A percentile compares a stretch with the other conserved stretches of the same genome.
phyloP scores from a whole-genome alignment of 53 echinoderm and acorn worm genomes.

The Antedon mediterranea region DNA sequence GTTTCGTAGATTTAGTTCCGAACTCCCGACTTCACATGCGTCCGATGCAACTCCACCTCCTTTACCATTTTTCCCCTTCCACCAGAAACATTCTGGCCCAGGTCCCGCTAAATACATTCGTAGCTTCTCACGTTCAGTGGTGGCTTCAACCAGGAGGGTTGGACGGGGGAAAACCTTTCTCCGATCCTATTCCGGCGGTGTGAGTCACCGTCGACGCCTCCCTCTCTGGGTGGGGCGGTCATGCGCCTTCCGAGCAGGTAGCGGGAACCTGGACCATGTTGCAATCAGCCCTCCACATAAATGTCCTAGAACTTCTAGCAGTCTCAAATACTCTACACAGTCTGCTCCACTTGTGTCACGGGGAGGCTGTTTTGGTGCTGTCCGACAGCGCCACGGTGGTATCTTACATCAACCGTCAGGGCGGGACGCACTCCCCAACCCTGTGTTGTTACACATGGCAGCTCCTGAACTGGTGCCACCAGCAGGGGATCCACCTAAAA shows the following conservation, averaged over 20 bases:
- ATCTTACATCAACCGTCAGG: slow-evolving; percentile 10
- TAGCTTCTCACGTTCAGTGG: no score
- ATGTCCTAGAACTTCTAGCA: slow-evolving; percentile 18
- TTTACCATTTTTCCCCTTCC: no score
- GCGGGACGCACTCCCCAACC: slow-evolving; percentile 1
- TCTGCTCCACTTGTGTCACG: background rate
- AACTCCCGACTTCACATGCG: no score
- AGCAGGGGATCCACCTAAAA: background rate
- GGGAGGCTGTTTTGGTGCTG: background rate
- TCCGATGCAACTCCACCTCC: no score
- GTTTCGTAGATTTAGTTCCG: no score
- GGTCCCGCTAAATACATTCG: no score
- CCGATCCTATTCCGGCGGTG: no score
- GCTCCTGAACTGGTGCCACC: background rate
- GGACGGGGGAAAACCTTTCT: no score
- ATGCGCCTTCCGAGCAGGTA: background rate
- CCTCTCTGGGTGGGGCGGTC: slow-evolving; percentile 14
- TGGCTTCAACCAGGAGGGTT: no score
- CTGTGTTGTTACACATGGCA: no score
- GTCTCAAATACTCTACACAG: slow-evolving; percentile 9
- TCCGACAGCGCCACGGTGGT: slow-evolving; percentile 13
- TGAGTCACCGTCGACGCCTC: no score
- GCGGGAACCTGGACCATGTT: slow-evolving; percentile 2
- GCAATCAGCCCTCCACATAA: slow-evolving; percentile 14
- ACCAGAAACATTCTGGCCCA: no score